phyloP scores from a whole-genome alignment of 2,113 vertebrate species.

The Myotis davidii region DNA sequence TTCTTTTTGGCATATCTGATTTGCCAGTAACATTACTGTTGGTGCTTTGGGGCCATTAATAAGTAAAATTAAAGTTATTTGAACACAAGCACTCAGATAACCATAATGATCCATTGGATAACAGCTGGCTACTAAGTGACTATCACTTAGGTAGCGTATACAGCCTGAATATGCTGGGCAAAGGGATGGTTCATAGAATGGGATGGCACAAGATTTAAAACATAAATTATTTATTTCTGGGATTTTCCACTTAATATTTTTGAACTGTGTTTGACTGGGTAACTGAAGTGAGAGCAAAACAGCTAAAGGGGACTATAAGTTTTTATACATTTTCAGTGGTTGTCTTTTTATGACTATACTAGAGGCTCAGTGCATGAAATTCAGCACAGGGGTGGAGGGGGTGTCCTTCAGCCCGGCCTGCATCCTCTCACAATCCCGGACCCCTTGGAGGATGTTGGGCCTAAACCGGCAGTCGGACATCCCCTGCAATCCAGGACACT shows the following conservation, averaged over 20 bases:
- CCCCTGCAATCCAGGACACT: too few species aligned
- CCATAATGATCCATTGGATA: neutral
- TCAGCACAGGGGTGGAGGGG: too few species aligned
- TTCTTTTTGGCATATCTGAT: neutral
- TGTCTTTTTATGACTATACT: neutral
- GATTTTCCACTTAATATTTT: neutral
- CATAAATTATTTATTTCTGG: neutral
- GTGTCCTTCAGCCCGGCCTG: too few species aligned
- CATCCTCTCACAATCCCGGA: too few species aligned
- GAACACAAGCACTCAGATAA: neutral
- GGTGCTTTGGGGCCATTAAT: neutral
- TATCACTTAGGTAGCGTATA: neutral
- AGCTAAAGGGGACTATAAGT: neutral
- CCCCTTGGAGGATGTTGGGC: too few species aligned
- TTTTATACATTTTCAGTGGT: constrained; percentile 25
- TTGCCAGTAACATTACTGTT: neutral
- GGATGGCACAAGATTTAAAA: neutral
- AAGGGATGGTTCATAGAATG: neutral
- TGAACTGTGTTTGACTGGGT: neutral
- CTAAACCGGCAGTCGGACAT: too few species aligned
- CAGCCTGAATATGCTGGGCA: neutral
- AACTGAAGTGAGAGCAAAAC: neutral
- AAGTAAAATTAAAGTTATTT: neutral
- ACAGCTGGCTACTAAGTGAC: neutral
- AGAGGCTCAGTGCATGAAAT: too few species aligned